Evolutionary conservation across 2,888 invertebrate genomes (phyloP).

Genomic region (Poecilobothrus nobilitatus): DNA sequence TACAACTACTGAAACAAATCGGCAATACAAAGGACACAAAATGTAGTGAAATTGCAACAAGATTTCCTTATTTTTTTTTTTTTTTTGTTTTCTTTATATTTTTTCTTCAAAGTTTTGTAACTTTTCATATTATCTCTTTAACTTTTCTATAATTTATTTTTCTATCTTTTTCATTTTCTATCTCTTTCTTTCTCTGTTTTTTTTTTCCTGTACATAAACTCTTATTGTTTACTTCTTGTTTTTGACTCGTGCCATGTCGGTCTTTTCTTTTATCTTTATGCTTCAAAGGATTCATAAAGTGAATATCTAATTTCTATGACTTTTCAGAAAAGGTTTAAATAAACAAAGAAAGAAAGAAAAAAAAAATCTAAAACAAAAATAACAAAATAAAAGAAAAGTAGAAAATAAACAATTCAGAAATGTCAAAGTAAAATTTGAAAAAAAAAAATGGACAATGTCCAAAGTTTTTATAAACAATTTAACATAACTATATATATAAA

Average conservation of each 20-base stretch:
- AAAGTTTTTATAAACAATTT: not conserved
- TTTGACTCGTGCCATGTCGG: not conserved
- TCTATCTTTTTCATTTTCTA: not conserved
- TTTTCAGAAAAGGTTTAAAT: not conserved
- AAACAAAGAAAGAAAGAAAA: not conserved
- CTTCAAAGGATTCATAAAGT: not conserved
- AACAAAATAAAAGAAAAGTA: not conserved
- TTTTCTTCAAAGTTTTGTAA: too few relatives aligned
- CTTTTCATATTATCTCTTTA: not conserved
- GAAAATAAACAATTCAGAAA: not conserved
- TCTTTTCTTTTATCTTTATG: not conserved
- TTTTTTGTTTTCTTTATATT: too few relatives aligned
- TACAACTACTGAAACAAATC: too few relatives aligned
- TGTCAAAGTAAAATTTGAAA: not conserved
- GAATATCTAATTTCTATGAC: not conserved
- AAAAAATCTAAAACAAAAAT: not conserved
- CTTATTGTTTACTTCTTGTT: not conserved
- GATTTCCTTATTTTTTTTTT: too few relatives aligned
- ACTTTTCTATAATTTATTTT: not conserved
- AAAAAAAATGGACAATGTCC: not conserved
- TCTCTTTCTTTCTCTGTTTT: not conserved
- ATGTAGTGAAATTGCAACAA: too few relatives aligned
- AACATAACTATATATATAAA: not conserved
- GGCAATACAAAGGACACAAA: too few relatives aligned
- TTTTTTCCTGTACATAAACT: not conserved